phyloP scores from a whole-genome alignment of 2,888 invertebrate species.

The Mesorhabditis belari region DNA sequence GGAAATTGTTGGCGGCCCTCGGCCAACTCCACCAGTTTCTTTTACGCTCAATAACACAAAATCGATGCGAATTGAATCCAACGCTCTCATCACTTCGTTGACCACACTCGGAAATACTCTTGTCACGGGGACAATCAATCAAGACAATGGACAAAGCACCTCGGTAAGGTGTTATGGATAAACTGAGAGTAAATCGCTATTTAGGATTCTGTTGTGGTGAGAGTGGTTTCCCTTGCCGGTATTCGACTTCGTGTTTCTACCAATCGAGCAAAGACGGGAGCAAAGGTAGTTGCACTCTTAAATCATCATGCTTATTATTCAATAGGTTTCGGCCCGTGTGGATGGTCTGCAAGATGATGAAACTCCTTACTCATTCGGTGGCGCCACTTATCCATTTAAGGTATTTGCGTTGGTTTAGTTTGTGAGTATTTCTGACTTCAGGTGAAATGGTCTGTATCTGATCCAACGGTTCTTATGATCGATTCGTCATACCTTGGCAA shows the following conservation, averaged over 20 bases:
- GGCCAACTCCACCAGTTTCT: constrained; percentile 29
- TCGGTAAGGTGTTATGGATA: constrained; percentile 7
- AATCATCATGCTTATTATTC: neutral
- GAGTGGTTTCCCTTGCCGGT: constrained; percentile 37
- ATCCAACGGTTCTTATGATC: constrained; percentile 12
- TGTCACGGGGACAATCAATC: constrained; percentile 30
- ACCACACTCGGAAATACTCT: constrained; percentile 29
- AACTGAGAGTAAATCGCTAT: neutral
- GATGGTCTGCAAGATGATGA: constrained; percentile 27
- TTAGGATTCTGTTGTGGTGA: constrained; percentile 32
- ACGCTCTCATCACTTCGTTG: constrained; percentile 35
- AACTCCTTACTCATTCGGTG: constrained; percentile 42
- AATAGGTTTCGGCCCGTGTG: constrained; percentile 18
- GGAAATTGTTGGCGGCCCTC: constrained; percentile 41
- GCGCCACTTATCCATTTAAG: constrained; percentile 36
- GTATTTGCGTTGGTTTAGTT: constrained; percentile 5
- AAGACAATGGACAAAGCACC: constrained; percentile 25
- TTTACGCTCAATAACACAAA: constrained; percentile 31
- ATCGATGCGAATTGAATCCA: constrained; percentile 17
- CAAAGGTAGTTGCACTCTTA: constrained; percentile 12
- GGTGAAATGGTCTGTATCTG: constrained; percentile 20
- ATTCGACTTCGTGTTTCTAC: constrained; percentile 26
- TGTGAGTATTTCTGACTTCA: neutral
- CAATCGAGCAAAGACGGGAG: constrained; percentile 27
- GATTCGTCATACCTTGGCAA: constrained; percentile 18